Evolutionary conservation across 2,113 vertebrate genomes (phyloP), one percentile per base, ranked within the genome.

Genomic region (Xyliphius kryptos): DNA sequence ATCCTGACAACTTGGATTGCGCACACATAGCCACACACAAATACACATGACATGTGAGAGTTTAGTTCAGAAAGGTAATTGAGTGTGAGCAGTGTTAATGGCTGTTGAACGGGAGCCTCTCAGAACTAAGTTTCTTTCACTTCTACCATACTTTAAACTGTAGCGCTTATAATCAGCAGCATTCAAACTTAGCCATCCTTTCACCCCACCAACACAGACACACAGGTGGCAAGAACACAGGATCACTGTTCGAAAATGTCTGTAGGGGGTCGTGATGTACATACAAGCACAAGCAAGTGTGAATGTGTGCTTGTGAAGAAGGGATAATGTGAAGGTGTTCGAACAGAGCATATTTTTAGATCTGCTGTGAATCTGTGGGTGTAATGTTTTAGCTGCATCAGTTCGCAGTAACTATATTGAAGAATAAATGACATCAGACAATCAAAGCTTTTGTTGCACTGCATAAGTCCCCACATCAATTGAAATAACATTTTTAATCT

Each of bases 271-370:
- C 7, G 40, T 40, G 57, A 20, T 26, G 16, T 49, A 40, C 32
- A 46, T 44, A 51, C 14, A 37, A 9, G 36, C 15, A 19, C 38
- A 52, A 20, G 36, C 36, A 21, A 12, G 20, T 37, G 6, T 53
- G 16, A 38, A 21, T 47, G 61, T 15, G 49, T 67, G 58, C 21
- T 47, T 66, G 21, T 63, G 43, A 56, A 52, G 40, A 20, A 26
- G 40, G 50, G 19, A 57, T 43, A 16, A 49, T 53, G 37, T 43
- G 52, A 13, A 48, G 21, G 14, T 20, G 48, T 36, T n/a, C 14
- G 36, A 69, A 21, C 37, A 15, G 15, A n/a, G 21, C n/a, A 2
- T 66, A 70, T 74, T 62, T 58, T 64, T 66, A 69, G 52, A 69
- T 38, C 54, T 3, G 22, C 59, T 66, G 57, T 58, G 20, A 67